Base-by-base conservation (phyloP, 2,113 vertebrate genomes). In the Butorides virescens region DNA sequence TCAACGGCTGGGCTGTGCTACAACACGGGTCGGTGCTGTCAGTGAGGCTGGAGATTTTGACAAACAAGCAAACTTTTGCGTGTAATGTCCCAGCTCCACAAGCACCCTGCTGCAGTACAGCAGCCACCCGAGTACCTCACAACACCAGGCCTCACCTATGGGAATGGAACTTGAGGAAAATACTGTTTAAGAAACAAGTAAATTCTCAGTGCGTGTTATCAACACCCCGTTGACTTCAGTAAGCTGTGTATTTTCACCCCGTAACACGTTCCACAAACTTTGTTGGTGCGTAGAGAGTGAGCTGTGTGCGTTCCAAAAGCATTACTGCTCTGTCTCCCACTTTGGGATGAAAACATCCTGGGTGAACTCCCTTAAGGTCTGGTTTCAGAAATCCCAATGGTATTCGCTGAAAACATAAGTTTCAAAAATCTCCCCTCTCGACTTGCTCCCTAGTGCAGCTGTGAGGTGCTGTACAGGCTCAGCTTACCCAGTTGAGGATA, bases 141-240 rank as follows among this genome's bases (percentile, higher is more conserved):
- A 76, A 0, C 6, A 9, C 3, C 4, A 34, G 16, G 27, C 32
- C 56, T 95, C 67, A 50, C 2, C 2, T 15, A 5, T 2, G 9
- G 10, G 14, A 76, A 49, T 5, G 42, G 70, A 65, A 65, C 26
- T 88, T 30, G 16, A 67, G n/a, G 49, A 66, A 49, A 84, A 65
- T 3, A 32, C 22, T 49, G 12, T 29, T 81, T 56, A 76, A 73
- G 47, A 55, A 32, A 26, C 16, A 37, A 61, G 11, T 29, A 68
- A 49, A 26, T 50, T 78, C 15, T 68, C 2, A 2, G 19, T 63
- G 47, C 0, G 0, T 11, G 15, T 46, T 72, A 15, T 9, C 47
- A 75, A 5, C 50, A 55, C 22, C 32, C 11, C 46, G 11, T 2
- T 27, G 68, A 27, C 30, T 70, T 71, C n/a, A 25, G 7, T 8